Evolutionary conservation across 2,113 vertebrate genomes (phyloP).

Genomic region (Axis porcinus): DNA sequence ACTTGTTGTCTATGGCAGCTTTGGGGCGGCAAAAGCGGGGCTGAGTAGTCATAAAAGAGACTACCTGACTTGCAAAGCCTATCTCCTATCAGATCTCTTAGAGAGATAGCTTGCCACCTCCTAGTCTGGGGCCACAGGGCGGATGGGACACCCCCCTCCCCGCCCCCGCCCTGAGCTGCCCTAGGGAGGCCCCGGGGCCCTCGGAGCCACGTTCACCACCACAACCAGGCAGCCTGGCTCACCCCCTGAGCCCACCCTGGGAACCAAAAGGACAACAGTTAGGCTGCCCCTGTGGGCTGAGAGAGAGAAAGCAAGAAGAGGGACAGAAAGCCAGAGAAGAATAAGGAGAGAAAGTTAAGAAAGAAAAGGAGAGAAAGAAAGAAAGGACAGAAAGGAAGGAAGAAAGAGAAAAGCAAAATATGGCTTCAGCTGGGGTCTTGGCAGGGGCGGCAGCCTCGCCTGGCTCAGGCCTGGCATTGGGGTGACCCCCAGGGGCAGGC

Average conservation of each 20-base stretch:
- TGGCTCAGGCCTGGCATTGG: background rate
- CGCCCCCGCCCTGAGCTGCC: background rate
- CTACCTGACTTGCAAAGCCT: background rate
- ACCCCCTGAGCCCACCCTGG: background rate
- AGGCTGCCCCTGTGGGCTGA: slow-evolving; percentile 70
- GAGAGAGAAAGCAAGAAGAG: slow-evolving; percentile 22
- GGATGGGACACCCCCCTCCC: background rate
- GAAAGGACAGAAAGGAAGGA: background rate
- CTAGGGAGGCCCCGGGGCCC: background rate
- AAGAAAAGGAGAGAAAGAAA: background rate
- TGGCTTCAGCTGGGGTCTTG: slow-evolving; percentile 55
- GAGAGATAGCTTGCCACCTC: background rate
- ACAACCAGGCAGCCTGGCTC: background rate
- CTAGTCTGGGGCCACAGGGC: background rate
- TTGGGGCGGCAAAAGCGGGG: background rate
- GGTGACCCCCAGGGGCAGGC: background rate
- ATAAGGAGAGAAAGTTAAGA: background rate
- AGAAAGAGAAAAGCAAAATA: slow-evolving; percentile 24
- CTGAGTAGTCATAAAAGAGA: background rate
- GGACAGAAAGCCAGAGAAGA: slow-evolving; percentile 39
- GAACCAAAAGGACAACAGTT: slow-evolving; percentile 50
- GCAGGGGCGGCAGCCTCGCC: background rate
- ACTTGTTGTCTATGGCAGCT: background rate
- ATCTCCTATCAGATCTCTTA: background rate
- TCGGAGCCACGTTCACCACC: slow-evolving; percentile 35